Percentiles rank a stretch among this genome's conserved stretches.
These are phyloP conservation scores for Drosophila melanosoma DNA, from an alignment of 2,888 invertebrate genomes.

Conservation along the genomic window DNA sequence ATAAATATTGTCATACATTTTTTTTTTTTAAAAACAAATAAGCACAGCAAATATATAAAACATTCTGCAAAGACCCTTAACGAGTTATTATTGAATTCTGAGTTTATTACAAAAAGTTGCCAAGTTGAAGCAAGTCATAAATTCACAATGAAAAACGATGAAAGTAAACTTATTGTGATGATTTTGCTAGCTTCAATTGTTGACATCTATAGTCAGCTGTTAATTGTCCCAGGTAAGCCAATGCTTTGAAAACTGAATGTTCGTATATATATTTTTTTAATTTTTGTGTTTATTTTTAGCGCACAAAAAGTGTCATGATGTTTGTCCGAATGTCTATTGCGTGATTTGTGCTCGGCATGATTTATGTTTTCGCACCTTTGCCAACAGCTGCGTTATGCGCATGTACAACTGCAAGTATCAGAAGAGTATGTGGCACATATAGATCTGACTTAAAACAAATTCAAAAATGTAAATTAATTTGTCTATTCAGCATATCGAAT, in stretches of 20 bases:
- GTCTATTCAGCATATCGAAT: conserved; percentile 54
- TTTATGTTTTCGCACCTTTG: conserved; percentile 63
- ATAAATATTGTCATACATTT: conserved; percentile 45
- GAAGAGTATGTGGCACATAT: conserved; percentile 41
- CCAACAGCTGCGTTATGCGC: conserved; percentile 63
- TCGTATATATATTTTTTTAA: background rate
- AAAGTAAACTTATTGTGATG: conserved; percentile 25
- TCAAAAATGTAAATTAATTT: background rate
- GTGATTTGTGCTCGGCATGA: conserved; percentile 65
- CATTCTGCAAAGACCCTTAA: conserved; percentile 4
- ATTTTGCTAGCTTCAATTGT: conserved; percentile 28
- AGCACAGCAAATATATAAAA: conserved; percentile 22
- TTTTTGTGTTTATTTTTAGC: conserved; percentile 19
- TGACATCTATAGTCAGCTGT: conserved; percentile 36
- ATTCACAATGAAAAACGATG: conserved; percentile 41
- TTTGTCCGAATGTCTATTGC: conserved; percentile 61
- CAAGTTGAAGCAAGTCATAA: conserved; percentile 10
- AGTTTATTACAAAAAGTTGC: conserved; percentile 42
- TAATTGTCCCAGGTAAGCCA: conserved; percentile 39
- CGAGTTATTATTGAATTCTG: conserved; percentile 21
- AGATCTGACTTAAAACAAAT: background rate
- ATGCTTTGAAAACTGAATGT: background rate
- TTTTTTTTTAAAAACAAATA: conserved; percentile 42
- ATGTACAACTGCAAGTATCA: conserved; percentile 73
- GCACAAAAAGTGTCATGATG: conserved; percentile 65